Conservation (phyloP, 1,140 invertebrate genomes). For the Homarus americanus region DNA sequence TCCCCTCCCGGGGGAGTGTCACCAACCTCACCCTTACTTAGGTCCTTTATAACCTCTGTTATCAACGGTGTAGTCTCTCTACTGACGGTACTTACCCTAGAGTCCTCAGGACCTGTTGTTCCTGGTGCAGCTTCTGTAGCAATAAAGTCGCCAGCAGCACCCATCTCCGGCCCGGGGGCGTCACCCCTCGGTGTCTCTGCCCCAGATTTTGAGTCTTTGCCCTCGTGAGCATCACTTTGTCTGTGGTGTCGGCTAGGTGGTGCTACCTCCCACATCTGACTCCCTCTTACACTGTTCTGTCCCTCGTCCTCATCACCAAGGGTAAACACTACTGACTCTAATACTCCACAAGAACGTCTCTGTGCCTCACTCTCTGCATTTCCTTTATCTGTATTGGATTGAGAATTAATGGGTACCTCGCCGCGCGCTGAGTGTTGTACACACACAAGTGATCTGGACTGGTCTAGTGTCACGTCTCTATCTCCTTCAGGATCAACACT, state of each 20-base stretch:
- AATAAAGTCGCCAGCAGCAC: neutral
- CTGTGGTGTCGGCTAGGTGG: neutral
- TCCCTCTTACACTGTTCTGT: too few species aligned
- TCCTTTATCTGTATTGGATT: neutral
- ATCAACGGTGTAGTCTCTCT: neutral
- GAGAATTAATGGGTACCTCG: neutral
- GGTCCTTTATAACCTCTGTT: neutral
- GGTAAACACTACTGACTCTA: constrained; percentile 20
- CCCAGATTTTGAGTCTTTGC: neutral
- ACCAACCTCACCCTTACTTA: constrained; percentile 22
- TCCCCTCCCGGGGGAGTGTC: constrained; percentile 39
- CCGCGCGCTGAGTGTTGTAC: neutral
- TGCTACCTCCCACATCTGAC: neutral
- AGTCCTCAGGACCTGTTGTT: neutral
- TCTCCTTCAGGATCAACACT: constrained; percentile 25
- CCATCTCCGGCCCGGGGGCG: neutral
- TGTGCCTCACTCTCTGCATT: neutral
- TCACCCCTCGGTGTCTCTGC: neutral
- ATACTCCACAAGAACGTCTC: neutral
- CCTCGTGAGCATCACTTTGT: neutral
- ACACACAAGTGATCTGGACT: neutral
- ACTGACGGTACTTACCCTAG: neutral
- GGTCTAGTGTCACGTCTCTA: neutral
- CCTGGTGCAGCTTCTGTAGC: neutral
- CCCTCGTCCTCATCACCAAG: constrained; percentile 7